These are phyloP conservation scores for Grus americana DNA, from an alignment of 2,113 vertebrate genomes.

Conservation along the genomic window DNA sequence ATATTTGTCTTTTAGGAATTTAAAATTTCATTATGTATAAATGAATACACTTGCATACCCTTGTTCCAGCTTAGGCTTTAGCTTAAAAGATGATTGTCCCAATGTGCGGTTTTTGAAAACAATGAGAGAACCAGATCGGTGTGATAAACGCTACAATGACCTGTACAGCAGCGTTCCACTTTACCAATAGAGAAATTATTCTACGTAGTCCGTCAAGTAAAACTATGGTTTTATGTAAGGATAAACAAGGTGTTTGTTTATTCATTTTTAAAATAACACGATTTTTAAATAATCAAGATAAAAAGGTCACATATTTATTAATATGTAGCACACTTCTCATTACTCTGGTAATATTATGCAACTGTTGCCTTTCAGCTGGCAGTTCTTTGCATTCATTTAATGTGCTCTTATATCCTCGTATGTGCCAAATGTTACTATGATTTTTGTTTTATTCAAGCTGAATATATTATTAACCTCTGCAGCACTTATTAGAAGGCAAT, in stretches of 20 bases:
- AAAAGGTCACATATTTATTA: conserved; percentile 73
- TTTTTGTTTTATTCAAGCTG: conserved; percentile 38
- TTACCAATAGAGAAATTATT: neutral
- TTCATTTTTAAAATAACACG: conserved; percentile 59
- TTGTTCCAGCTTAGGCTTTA: neutral
- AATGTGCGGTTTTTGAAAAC: neutral
- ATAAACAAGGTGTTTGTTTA: conserved; percentile 34
- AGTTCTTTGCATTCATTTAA: conserved; percentile 19
- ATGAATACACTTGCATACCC: neutral
- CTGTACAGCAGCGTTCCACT: neutral
- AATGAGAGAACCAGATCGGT: neutral
- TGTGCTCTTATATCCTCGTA: neutral
- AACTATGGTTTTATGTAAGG: conserved; percentile 43
- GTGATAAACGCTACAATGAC: neutral
- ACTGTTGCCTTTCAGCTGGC: conserved; percentile 41
- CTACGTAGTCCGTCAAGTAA: neutral
- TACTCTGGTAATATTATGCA: conserved; percentile 57
- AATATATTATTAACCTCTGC: conserved; percentile 51
- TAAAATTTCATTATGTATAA: conserved; percentile 48
- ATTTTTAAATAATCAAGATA: conserved; percentile 66
- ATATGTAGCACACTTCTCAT: conserved; percentile 62
- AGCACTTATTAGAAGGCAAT: neutral
- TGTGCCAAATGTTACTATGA: conserved; percentile 20
- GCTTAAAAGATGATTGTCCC: neutral
- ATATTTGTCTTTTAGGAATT: conserved; percentile 51